phyloP scores from a whole-genome alignment of 2,888 invertebrate genomes.

The Vesta saturnalis region DNA sequence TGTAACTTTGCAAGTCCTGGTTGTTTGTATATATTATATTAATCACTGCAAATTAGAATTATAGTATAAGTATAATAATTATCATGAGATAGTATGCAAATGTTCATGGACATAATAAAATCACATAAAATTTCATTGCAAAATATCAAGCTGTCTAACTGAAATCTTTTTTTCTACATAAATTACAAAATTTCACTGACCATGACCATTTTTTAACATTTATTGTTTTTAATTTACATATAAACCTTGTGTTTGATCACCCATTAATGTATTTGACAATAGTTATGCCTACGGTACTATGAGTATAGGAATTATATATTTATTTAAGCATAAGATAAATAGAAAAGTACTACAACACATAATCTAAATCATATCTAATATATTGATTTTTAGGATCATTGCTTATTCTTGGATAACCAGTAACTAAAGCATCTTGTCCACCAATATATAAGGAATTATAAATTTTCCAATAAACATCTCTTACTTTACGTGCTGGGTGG shows the following conservation, averaged over 20 bases:
- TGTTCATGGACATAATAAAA: no score
- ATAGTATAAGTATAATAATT: no score
- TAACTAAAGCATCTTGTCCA: constrained; percentile 97
- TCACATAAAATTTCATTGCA: no score
- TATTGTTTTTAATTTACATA: background rate
- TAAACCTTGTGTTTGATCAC: no score
- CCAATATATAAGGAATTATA: constrained; percentile 99
- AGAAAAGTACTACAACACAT: constrained; percentile 74
- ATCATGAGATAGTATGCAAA: no score
- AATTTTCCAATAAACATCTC: constrained; percentile 99
- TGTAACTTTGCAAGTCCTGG: no score
- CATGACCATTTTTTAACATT: background rate
- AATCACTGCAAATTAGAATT: no score
- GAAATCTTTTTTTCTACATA: no score
- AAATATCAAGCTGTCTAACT: no score
- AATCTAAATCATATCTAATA: constrained; percentile 93
- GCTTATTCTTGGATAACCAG: constrained; percentile 95
- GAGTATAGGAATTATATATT: background rate
- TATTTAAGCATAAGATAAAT: background rate
- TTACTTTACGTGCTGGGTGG: constrained; percentile 98
- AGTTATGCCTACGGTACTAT: background rate
- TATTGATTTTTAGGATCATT: constrained; percentile 96
- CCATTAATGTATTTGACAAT: background rate
- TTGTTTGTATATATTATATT: no score
- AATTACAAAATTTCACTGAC: no score